Percentiles rank a stretch among this genome's conserved stretches.
These are phyloP conservation scores for Clytia hemisphaerica DNA, from an alignment of 30 jellyfish, hydroid and myxozoan genomes.

Conservation along the genomic window DNA sequence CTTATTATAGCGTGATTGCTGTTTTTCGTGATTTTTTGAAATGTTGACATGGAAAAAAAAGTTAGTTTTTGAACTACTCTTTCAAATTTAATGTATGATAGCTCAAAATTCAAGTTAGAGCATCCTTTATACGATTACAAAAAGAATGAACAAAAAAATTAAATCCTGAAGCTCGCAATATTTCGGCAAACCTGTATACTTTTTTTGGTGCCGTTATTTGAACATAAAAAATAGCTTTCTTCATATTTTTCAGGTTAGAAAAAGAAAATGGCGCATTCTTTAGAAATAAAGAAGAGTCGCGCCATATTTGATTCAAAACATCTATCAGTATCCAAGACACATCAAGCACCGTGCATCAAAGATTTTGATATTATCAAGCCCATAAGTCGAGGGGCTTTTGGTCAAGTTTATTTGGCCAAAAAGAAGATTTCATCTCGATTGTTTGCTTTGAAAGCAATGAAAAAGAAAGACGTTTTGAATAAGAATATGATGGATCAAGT, in stretches of 20 bases:
- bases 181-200: too few species aligned
- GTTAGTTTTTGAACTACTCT: too few species aligned
- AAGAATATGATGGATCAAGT: constrained; percentile 94
- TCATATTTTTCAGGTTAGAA: neutral
- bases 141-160: too few species aligned
- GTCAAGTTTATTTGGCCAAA: constrained; percentile 73
- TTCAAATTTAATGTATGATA: too few species aligned
- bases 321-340: constrained; percentile 9
- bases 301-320: constrained; percentile 12
- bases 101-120: too few species aligned
- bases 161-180: too few species aligned
- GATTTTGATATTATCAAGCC: constrained; percentile 85
- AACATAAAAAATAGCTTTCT: neutral
- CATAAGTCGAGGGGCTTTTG: constrained; percentile 86
- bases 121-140: too few species aligned
- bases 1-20: too few species aligned
- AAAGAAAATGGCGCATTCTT: constrained; percentile 27
- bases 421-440: constrained; percentile 59
- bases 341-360: constrained; percentile 69
- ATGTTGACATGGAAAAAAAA: too few species aligned
- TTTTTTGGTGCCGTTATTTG: neutral
- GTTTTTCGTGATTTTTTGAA: too few species aligned
- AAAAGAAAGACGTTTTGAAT: constrained; percentile 60
- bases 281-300: constrained; percentile 5
- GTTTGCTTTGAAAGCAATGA: constrained; percentile 83